phyloP scores from a whole-genome alignment of 2,888 invertebrate species.

The Oconnorella tubifera region DNA sequence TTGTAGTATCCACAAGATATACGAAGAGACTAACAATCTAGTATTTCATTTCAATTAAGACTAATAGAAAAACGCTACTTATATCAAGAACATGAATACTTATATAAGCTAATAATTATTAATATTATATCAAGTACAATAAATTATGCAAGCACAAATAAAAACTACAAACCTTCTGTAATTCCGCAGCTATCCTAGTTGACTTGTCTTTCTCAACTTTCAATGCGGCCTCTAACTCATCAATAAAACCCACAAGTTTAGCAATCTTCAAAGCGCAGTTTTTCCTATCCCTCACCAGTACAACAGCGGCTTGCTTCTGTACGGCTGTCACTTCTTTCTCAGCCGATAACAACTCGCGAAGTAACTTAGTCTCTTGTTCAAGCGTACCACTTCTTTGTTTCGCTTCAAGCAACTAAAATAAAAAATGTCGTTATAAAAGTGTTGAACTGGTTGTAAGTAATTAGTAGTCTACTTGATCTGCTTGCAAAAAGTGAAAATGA shows the following conservation, averaged over 20 bases:
- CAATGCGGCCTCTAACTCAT: slow-evolving; percentile 7
- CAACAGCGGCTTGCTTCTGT: slow-evolving; percentile 7
- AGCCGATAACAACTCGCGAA: background rate
- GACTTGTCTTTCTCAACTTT: background rate
- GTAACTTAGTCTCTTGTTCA: background rate
- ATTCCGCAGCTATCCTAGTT: background rate
- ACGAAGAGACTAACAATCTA: too few species aligned
- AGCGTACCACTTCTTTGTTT: background rate
- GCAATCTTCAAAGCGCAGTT: slow-evolving; percentile 7
- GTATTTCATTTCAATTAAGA: too few species aligned
- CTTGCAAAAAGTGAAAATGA: too few species aligned
- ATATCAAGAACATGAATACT: too few species aligned
- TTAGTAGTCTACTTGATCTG: too few species aligned
- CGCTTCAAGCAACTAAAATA: background rate
- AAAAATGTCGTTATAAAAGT: background rate
- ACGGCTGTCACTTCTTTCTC: background rate
- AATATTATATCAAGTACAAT: too few species aligned
- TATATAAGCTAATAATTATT: too few species aligned
- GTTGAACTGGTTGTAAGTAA: too few species aligned
- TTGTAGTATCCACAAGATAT: too few species aligned
- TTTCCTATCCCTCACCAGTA: slow-evolving; percentile 7
- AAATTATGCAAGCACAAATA: too few species aligned
- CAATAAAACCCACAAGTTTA: slow-evolving; percentile 6
- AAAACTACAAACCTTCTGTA: too few species aligned
- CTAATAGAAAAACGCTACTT: too few species aligned